Conservation (phyloP, 2,113 vertebrate genomes). For the Takifugu bimaculatus region DNA sequence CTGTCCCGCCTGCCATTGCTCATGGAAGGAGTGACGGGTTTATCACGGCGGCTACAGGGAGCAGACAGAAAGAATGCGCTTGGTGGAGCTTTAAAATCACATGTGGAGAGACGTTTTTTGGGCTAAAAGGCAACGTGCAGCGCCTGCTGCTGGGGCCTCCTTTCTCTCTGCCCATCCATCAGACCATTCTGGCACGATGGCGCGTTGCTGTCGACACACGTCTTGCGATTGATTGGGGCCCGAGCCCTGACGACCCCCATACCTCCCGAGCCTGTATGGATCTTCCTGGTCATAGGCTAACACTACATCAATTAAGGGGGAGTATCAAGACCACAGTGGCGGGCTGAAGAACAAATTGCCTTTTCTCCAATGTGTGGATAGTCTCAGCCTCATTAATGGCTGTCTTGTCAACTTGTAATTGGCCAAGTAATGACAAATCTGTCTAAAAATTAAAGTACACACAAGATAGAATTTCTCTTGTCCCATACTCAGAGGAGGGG, state of each 20-base stretch:
- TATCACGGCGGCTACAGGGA: constrained; percentile 64
- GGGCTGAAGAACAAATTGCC: constrained; percentile 66
- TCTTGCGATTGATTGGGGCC: constrained; percentile 67
- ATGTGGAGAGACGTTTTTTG: constrained; percentile 34
- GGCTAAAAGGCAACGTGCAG: constrained; percentile 21
- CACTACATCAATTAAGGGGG: constrained; percentile 69
- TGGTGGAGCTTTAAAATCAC: constrained; percentile 61
- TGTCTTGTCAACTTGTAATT: constrained; percentile 54
- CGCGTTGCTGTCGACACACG: constrained; percentile 65
- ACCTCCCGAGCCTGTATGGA: constrained; percentile 51
- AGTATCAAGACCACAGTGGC: constrained; percentile 61
- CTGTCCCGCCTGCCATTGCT: constrained; percentile 59
- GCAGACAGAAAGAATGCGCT: constrained; percentile 62
- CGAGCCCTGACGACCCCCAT: constrained; percentile 48
- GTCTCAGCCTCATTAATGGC: constrained; percentile 59
- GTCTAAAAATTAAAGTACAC: constrained; percentile 29
- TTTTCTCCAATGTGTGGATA: constrained; percentile 53
- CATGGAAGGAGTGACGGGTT: constrained; percentile 71
- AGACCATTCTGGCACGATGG: constrained; percentile 56
- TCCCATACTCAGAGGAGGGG: not conserved
- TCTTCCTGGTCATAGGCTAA: constrained; percentile 64
- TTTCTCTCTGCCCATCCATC: constrained; percentile 61
- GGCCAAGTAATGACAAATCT: constrained; percentile 54
- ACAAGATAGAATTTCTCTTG: constrained; percentile 7
- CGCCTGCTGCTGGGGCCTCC: constrained; percentile 43